Base-by-base conservation (phyloP, 2,797 vertebrate species). In the Cossypha heuglini region DNA sequence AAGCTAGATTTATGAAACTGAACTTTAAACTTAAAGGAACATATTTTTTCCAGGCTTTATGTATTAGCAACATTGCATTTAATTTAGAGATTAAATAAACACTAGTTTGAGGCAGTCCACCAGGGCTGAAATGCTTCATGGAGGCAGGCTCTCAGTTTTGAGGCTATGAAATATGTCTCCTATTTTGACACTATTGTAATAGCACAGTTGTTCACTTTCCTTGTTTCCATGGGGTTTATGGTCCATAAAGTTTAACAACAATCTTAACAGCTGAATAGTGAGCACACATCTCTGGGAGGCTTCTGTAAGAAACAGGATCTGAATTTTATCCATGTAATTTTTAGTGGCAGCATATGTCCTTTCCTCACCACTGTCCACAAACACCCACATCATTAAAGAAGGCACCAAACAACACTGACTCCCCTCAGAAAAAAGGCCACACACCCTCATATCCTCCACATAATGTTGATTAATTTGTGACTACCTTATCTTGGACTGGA, bases 161-260 rank as follows among this genome's bases (percentile, higher is more conserved):
- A 97, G 94, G 90, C 94, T 78, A 88, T 98, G 98, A 98, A 97
- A 98, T 97, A 97, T 75, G 93, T 94, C 94, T 95, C 91, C 95
- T 96, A 84, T 96, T 97, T 96, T 97, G 98, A 98, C 97, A 97
- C 96, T 96, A 94, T 79, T 95, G 92, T 98, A 97, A 98, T 97
- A 97, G 97, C 94, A 91, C 82, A 96, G 96, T 94, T 97, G 96
- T 82, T 98, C 97, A 69, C 96, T 97, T 97, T 93, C 96, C 97
- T 98, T 98, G 97, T 98, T 98, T 98, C 98, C 93, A 72, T 86
- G 95, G 97, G 97, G 97, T 98, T 98, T 98, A 98, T 97, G 98
- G 98, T 97, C 98, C 98, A 98, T 98, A 98, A 98, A 98, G 97
- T 98, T 98, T 98, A 98, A 98, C 98, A 98, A 98, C 97, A 98